Conservation (phyloP, 2,888 invertebrate genomes). For the Agapostemon virescens region DNA sequence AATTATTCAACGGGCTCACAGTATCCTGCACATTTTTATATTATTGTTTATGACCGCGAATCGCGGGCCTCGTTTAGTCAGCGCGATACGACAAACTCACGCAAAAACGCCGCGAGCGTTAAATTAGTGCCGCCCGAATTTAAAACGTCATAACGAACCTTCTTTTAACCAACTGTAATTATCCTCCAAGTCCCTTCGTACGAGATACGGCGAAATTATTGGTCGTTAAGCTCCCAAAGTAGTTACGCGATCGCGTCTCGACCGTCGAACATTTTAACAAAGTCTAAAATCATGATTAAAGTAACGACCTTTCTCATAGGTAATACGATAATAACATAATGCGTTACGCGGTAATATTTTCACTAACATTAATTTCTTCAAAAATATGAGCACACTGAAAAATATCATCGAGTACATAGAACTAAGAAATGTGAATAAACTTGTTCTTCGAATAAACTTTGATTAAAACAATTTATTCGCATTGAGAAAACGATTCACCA, state of each 20-base stretch:
- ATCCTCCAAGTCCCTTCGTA: neutral
- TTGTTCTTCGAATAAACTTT: neutral
- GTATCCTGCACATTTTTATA: conserved; percentile 52
- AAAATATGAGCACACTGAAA: neutral
- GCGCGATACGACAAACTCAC: conserved; percentile 25
- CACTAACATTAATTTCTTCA: neutral
- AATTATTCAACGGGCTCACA: conserved; percentile 54
- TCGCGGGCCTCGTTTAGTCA: conserved; percentile 10
- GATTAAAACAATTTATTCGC: neutral
- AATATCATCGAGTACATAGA: neutral
- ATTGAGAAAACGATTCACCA: too few species aligned
- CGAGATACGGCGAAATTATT: neutral
- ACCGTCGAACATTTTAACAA: neutral
- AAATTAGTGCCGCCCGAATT: conserved; percentile 22
- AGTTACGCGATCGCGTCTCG: neutral
- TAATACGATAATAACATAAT: too few species aligned
- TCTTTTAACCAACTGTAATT: conserved; percentile 29
- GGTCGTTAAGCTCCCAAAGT: neutral
- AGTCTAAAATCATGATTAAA: neutral
- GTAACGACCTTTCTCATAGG: too few species aligned
- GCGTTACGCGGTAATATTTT: neutral
- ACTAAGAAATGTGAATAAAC: neutral
- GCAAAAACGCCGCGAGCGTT: conserved; percentile 29
- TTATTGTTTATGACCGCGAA: conserved; percentile 47
- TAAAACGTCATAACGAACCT: conserved; percentile 15